Conservation (phyloP, 1,140 invertebrate genomes). For the Probaryconus sp. region DNA sequence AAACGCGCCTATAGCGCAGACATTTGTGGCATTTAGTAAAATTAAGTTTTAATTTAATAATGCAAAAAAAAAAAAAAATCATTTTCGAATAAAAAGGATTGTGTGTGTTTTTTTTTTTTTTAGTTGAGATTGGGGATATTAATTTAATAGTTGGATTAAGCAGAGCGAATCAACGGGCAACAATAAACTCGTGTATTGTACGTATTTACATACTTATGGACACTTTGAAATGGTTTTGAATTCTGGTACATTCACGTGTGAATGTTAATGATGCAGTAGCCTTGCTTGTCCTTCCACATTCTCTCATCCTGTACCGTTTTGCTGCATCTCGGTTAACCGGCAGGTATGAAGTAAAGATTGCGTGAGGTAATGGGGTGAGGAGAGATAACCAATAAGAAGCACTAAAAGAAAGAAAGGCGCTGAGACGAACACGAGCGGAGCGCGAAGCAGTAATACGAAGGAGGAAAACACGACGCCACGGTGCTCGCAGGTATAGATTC, state of each 20-base stretch:
- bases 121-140: too few species aligned
- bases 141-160: too few species aligned
- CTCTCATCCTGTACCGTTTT: slow-evolving; percentile 68
- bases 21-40: too few species aligned
- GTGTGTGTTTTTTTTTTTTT: too few species aligned
- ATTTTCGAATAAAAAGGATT: too few species aligned
- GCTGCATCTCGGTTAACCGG: slow-evolving; percentile 66
- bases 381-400: slow-evolving; percentile 14
- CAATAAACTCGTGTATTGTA: not conserved
- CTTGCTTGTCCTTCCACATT: slow-evolving; percentile 67
- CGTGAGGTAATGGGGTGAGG: slow-evolving; percentile 47
- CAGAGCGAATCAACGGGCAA: slow-evolving; percentile 5
- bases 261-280: slow-evolving; percentile 67
- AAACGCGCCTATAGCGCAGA: too few species aligned
- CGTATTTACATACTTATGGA: slow-evolving; percentile 65
- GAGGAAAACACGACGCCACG: slow-evolving; percentile 36
- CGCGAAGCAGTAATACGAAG: not conserved
- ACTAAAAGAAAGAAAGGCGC: slow-evolving; percentile 2
- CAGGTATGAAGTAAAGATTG: slow-evolving; percentile 63
- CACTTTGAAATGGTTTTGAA: slow-evolving; percentile 63
- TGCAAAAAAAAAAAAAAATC: too few species aligned
- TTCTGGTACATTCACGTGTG: slow-evolving; percentile 39
- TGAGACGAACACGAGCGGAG: slow-evolving; percentile 9
- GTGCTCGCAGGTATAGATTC: slow-evolving; percentile 66
- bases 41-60: too few species aligned